These are phyloP conservation scores for Oreochromis tanganicae DNA, from an alignment of 2,113 vertebrate genomes.

Conservation along the genomic window DNA sequence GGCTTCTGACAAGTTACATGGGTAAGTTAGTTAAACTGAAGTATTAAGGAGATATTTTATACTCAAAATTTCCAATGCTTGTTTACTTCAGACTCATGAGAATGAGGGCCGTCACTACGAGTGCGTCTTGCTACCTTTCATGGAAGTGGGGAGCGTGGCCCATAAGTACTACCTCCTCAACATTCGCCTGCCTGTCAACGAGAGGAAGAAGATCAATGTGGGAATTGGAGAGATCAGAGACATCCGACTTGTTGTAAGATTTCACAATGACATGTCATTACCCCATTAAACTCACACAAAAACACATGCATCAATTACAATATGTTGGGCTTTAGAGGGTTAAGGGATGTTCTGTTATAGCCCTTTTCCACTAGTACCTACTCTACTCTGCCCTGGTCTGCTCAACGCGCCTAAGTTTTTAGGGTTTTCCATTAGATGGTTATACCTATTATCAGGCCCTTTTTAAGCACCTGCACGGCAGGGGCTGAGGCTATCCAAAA, in stretches of 20 bases:
- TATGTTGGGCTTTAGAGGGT: not conserved
- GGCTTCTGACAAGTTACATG: not conserved
- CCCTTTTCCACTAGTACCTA: not conserved
- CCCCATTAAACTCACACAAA: not conserved
- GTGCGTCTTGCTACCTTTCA: constrained; percentile 90
- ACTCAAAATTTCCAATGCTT: not conserved
- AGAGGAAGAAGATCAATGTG: constrained; percentile 86
- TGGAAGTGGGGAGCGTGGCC: constrained; percentile 91
- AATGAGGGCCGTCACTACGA: constrained; percentile 91
- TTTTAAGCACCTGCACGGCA: not conserved
- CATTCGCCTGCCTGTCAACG: constrained; percentile 89
- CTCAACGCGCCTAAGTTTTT: not conserved
- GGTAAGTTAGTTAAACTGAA: not conserved
- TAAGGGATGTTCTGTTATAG: not conserved
- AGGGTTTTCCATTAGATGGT: not conserved
- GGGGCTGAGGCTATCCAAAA: not conserved
- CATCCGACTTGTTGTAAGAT: constrained; percentile 85
- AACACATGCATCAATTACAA: not conserved
- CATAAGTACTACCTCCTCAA: constrained; percentile 98
- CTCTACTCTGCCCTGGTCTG: not conserved
- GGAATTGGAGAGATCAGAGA: constrained; percentile 95
- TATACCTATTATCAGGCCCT: not conserved
- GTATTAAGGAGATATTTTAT: not conserved
- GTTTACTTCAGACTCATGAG: constrained; percentile 72
- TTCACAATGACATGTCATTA: not conserved